Evolutionary conservation across 1,140 invertebrate genomes (phyloP).

Genomic region (Pachyrhynchus sulphureomaculatus): DNA sequence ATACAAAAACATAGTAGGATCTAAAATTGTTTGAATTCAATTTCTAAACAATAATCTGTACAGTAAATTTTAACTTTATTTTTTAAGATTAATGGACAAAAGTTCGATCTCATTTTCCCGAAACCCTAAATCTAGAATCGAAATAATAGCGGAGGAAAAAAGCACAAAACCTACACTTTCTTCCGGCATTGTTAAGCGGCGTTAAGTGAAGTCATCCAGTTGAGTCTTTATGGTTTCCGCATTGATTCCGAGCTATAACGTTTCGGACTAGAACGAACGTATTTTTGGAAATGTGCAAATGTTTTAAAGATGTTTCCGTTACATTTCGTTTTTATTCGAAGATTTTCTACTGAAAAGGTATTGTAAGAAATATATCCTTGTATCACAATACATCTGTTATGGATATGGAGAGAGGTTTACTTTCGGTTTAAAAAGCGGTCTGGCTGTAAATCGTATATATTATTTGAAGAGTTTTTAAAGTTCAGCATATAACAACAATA

Average conservation of each 20-base stretch:
- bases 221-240: conserved; percentile 27
- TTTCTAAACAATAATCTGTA: too few species aligned
- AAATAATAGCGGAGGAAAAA: conserved; percentile 23
- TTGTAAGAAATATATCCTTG: background rate
- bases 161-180: conserved; percentile 16
- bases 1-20: too few species aligned
- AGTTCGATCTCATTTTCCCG: conserved; percentile 16
- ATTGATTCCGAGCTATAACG: conserved; percentile 25
- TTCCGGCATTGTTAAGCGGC: conserved; percentile 25
- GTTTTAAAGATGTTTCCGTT: conserved; percentile 20
- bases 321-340: conserved; percentile 9
- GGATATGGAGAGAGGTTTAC: too few species aligned
- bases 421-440: too few species aligned
- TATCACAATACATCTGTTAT: too few species aligned
- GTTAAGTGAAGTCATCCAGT: conserved; percentile 28
- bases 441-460: too few species aligned
- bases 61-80: too few species aligned
- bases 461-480: too few species aligned
- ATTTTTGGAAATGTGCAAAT: conserved; percentile 24
- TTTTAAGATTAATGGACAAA: conserved; percentile 8
- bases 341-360: conserved; percentile 6
- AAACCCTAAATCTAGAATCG: conserved; percentile 23
- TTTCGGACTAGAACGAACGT: conserved; percentile 2
- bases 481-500: too few species aligned
- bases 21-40: too few species aligned